Conservation (phyloP, 1,140 invertebrate genomes). For the Lordiphosa clarofinis region DNA sequence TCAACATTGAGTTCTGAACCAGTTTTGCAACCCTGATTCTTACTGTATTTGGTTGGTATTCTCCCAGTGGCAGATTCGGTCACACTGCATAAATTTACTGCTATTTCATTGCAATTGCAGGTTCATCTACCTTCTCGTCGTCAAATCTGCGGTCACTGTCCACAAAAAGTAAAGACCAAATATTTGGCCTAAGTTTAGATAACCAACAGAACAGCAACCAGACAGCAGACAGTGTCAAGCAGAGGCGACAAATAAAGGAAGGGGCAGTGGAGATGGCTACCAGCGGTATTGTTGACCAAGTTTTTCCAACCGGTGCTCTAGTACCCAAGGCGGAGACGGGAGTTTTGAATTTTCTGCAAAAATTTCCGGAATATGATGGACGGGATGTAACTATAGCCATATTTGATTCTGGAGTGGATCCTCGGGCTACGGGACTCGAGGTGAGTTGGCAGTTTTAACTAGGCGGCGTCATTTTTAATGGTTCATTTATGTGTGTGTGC, state of each 20-base stretch:
- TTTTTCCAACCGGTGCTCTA: conserved; percentile 89
- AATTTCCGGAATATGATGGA: conserved; percentile 96
- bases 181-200: conserved; percentile 14
- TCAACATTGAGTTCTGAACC: not conserved
- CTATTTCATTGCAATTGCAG: conserved; percentile 11
- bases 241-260: too few species aligned
- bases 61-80: not conserved
- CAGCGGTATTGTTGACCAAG: conserved; percentile 83
- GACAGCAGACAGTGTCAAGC: conserved; percentile 1
- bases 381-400: conserved; percentile 95
- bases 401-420: conserved; percentile 98
- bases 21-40: not conserved
- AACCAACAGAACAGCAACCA: conserved; percentile 8
- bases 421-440: conserved; percentile 94
- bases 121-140: conserved; percentile 3
- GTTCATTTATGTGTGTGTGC: not conserved
- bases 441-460: conserved; percentile 82
- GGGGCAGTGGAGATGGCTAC: conserved; percentile 43
- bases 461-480: not conserved
- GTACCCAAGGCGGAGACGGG: conserved; percentile 98
- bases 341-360: conserved; percentile 91
- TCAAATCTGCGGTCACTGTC: not conserved
- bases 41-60: not conserved
- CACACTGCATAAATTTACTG: not conserved
- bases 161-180: conserved; percentile 7